Evolutionary conservation across 2,888 invertebrate genomes (phyloP), one percentile per base, ranked within the genome.

Genomic region (Gnatocerus cornutus): DNA sequence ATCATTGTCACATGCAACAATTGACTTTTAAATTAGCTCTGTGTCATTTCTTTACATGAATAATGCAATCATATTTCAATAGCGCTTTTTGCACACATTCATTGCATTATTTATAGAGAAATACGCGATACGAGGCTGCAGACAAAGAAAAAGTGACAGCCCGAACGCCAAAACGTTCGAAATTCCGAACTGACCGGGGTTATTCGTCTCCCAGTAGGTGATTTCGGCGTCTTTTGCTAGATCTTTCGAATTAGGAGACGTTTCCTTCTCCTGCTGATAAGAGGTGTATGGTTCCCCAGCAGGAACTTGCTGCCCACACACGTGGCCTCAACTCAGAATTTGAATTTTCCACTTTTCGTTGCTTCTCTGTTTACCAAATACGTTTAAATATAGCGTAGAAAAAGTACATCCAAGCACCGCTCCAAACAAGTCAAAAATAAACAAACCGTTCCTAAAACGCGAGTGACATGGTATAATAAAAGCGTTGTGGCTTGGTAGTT

Each of bases 11-110:
- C 62, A 62, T 66, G 66, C 69, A 70, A 66, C 69, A 70, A 70
- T 70, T 70, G 70, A 67, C 70, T 70, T 70, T 70, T 70, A 70
- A 70, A 70, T 70, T 67, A 70, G 67, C 67, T 67, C 62, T 43
- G 43, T 70, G 66, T 62, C 66, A 70, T 66, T 56, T 62, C 62
- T 66, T 66, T 66, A 29, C 55, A 66, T 66, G 68, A 68, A 68
- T 68, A 68, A 68, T 68, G 68, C 68, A 63, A 63, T 55, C 55
- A 63, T 63, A 68, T 63, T 68, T 68, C 63, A 68, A 68, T 68
- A 63, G 55, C 50, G 30, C 48, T 63, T 68, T 68, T 68, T 63
- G 68, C 68, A 62, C 68, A 55, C 63, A 59, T 65, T 43, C 64
- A 64, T 39, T 65, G 65, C 55, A 56, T 65, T 65, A 65, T 56